Percentiles rank a stretch among this genome's conserved stretches.
Conservation (phyloP, 2,888 invertebrate species). For the Cryptocephalus moraei region DNA sequence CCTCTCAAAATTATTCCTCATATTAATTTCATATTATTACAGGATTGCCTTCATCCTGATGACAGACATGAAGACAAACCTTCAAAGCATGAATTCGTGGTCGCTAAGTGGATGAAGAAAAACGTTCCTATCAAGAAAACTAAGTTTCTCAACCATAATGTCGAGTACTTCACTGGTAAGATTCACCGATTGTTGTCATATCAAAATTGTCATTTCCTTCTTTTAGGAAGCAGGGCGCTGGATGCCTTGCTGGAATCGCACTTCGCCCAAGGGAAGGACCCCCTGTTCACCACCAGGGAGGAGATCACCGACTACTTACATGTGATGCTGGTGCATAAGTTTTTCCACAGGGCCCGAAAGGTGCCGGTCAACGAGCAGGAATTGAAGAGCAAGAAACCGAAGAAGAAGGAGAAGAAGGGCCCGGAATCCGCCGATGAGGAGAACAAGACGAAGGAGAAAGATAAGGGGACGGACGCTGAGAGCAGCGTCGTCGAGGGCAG, state of each 20-base stretch:
- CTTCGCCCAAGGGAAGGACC: slow-evolving; percentile 68
- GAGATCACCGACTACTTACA: slow-evolving; percentile 74
- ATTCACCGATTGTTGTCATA: neutral
- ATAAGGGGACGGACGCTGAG: slow-evolving; percentile 41
- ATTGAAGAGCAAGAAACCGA: slow-evolving; percentile 43
- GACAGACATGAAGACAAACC: slow-evolving; percentile 58
- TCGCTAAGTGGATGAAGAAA: slow-evolving; percentile 90
- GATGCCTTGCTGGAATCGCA: slow-evolving; percentile 86
- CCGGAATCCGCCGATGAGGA: slow-evolving; percentile 42
- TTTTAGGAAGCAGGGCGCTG: slow-evolving; percentile 71
- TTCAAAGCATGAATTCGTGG: slow-evolving; percentile 80
- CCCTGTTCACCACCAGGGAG: slow-evolving; percentile 71
- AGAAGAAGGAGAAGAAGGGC: slow-evolving; percentile 41
- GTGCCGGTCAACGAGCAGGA: slow-evolving; percentile 65
- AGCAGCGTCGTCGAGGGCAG: slow-evolving; percentile 45
- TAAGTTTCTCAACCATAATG: slow-evolving; percentile 91
- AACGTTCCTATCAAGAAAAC: slow-evolving; percentile 93
- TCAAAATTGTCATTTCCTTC: neutral
- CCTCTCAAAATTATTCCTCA: neutral
- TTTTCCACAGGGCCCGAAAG: slow-evolving; percentile 92
- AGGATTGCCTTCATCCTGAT: slow-evolving; percentile 41
- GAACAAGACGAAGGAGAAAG: slow-evolving; percentile 41
- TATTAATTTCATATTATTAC: slow-evolving; percentile 8
- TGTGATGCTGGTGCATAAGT: slow-evolving; percentile 80
- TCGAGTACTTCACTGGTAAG: slow-evolving; percentile 92